These are phyloP conservation scores for Acyrthosiphon pisum DNA, from an alignment of 1,140 invertebrate genomes.

Conservation along the genomic window DNA sequence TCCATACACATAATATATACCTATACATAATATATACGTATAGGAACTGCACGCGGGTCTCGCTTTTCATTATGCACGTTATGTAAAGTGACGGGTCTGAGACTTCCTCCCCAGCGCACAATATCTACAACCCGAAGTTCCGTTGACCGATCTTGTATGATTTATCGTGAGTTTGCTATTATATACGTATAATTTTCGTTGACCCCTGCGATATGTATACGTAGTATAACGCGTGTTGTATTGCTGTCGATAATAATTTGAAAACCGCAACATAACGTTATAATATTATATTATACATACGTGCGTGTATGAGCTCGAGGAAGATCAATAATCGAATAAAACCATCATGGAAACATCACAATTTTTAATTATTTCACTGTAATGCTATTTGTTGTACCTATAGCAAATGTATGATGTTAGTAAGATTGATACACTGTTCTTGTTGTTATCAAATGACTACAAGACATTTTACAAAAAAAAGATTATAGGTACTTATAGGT, in stretches of 20 bases:
- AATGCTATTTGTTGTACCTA: background rate
- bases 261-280: background rate
- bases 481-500: no score
- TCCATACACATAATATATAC: background rate
- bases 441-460: no score
- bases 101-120: background rate
- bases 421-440: no score
- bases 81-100: slow-evolving; percentile 38
- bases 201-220: background rate
- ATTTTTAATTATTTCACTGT: background rate
- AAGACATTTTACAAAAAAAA: no score
- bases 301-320: background rate
- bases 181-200: background rate
- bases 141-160: slow-evolving; percentile 28
- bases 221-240: background rate
- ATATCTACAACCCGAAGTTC: slow-evolving; percentile 41
- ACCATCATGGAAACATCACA: background rate
- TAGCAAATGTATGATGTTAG: no score
- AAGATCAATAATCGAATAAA: background rate
- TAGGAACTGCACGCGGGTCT: background rate
- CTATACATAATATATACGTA: background rate
- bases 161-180: slow-evolving; percentile 32
- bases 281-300: background rate
- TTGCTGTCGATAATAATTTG: background rate
- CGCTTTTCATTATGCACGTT: slow-evolving; percentile 39